Evolutionary conservation across 2,797 vertebrate species (phyloP), one percentile per base, ranked within the genome.

Genomic region (Tiaroga cobitis): DNA sequence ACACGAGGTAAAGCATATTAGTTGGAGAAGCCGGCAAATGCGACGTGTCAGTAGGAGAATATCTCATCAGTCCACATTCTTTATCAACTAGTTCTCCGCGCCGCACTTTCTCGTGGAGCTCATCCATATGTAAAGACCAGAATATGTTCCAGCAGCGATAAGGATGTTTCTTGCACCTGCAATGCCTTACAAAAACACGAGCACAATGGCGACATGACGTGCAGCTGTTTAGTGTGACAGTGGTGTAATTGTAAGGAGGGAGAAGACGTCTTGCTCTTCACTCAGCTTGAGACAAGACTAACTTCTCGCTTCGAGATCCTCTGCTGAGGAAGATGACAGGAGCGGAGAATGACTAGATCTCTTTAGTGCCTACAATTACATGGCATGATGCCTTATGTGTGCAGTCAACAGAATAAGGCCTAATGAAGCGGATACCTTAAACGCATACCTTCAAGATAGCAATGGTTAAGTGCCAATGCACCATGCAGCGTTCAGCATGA

Each of bases 81-180:
- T 89, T 86, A 89, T 87, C 86, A 49, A 80, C 79, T 82, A 73
- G 77, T 86, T 86, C 86, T 69, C 8, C 2, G 51, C 8, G n/a
- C 77, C 29, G 24, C 61, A 81, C 85, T 76, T 83, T 81, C 72
- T 83, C 82, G 56, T 61, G 56, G 84, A 72, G 69, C 80, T 90
- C 85, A 88, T 89, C 83, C 87, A 90, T 89, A 89, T 90, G 87
- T 87, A 87, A 89, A 89, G 77, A 85, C 46, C 46, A 32, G 61
- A 86, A 86, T 84, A 86, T 90, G 82, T 90, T 85, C 73, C 26
- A 63, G 81, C 80, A 63, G 79, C 80, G 90, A 91, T 89, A 85
- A 89, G 86, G 86, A 84, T 51, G 70, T 73, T 77, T 67, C 72
- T 70, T 54, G 80, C 82, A 79, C 74, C 86, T 86, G 83, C 59